Percentiles rank a stretch among this genome's conserved stretches.
These are phyloP conservation scores for Drosophila willistoni DNA, from an alignment of 1,140 invertebrate genomes.

Conservation along the genomic window DNA sequence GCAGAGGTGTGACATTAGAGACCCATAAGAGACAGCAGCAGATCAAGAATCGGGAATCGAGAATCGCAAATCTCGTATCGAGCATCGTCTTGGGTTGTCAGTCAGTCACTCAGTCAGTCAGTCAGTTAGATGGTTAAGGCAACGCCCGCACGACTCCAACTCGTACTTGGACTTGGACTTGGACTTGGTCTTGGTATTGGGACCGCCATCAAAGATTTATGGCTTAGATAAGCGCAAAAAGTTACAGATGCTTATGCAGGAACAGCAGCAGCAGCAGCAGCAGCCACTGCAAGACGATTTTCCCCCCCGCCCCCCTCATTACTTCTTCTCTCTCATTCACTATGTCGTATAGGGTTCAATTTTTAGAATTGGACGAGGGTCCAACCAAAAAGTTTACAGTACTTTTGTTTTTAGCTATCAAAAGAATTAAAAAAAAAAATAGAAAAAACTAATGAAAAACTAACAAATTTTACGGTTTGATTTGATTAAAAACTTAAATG, in stretches of 20 bases:
- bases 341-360: slow-evolving; percentile 28
- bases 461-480: no score
- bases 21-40: slow-evolving; percentile 63
- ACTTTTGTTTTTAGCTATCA: neutral
- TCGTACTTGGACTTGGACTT: slow-evolving; percentile 28
- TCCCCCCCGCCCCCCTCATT: neutral
- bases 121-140: slow-evolving; percentile 33
- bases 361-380: slow-evolving; percentile 55
- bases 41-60: slow-evolving; percentile 37
- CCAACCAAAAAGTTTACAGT: slow-evolving; percentile 4
- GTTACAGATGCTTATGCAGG: slow-evolving; percentile 81
- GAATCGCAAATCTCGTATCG: slow-evolving; percentile 46
- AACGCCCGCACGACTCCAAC: slow-evolving; percentile 75
- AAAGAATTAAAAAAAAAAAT: no score
- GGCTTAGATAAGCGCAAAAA: slow-evolving; percentile 79
- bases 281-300: slow-evolving; percentile 70
- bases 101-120: slow-evolving; percentile 61
- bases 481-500: neutral
- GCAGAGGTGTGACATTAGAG: slow-evolving; percentile 69
- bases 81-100: slow-evolving; percentile 66
- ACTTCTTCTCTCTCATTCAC: neutral
- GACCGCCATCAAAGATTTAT: slow-evolving; percentile 80
- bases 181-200: slow-evolving; percentile 54
- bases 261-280: slow-evolving; percentile 76
- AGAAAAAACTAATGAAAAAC: neutral